Conservation (phyloP, 2,797 vertebrate genomes). For the Siniperca obscura region DNA sequence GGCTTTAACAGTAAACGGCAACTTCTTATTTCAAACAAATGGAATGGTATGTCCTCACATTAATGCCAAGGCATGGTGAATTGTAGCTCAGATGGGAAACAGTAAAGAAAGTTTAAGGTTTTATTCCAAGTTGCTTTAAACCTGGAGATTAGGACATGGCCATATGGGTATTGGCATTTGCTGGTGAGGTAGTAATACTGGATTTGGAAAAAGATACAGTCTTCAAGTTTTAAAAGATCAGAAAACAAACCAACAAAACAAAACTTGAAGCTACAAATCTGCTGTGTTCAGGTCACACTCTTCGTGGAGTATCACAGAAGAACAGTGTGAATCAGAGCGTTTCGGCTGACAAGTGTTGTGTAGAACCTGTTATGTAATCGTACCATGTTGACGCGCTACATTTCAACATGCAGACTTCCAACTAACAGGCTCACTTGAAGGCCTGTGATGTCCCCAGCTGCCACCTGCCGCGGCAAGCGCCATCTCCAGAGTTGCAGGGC, state of each 20-base stretch:
- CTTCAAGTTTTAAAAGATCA: conserved; percentile 21
- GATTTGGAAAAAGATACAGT: neutral
- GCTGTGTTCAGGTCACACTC: conserved; percentile 43
- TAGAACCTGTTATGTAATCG: conserved; percentile 55
- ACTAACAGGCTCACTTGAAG: conserved; percentile 61
- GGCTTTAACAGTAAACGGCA: conserved; percentile 59
- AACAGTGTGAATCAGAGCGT: conserved; percentile 50
- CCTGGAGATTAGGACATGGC: conserved; percentile 32
- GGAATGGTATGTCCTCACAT: conserved; percentile 43
- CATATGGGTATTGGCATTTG: conserved; percentile 12
- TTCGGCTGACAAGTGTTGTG: conserved; percentile 55
- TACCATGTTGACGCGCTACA: conserved; percentile 37
- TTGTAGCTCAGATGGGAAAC: conserved; percentile 33
- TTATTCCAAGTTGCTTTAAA: conserved; percentile 14
- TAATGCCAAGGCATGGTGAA: conserved; percentile 28
- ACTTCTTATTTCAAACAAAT: conserved; percentile 63
- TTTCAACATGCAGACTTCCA: conserved; percentile 50
- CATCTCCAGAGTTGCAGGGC: conserved; percentile 54
- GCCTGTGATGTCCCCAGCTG: conserved; percentile 65
- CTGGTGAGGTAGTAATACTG: neutral
- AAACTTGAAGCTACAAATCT: conserved; percentile 20
- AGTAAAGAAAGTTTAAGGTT: conserved; percentile 35
- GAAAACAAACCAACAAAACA: conserved; percentile 29
- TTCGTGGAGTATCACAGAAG: conserved; percentile 27
- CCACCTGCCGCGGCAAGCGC: conserved; percentile 63